Base-by-base conservation (phyloP, 2,113 vertebrate species). In the Leiothrix lutea region DNA sequence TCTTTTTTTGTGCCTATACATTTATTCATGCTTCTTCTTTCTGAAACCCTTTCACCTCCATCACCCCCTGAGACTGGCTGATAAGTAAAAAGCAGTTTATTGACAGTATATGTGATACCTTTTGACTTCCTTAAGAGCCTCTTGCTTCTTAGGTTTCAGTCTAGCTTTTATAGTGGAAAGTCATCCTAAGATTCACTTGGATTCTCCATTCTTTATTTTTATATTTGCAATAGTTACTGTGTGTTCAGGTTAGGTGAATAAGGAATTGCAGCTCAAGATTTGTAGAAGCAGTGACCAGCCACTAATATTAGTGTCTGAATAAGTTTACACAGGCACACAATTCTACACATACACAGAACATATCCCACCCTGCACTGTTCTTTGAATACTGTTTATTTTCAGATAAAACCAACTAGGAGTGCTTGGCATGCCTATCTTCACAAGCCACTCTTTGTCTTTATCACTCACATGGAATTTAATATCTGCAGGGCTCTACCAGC, bases 281-380 rank as follows among this genome's bases (percentile, higher is more conserved):
- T 77, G 44, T 51, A 58, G 54, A 73, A 80, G 36, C 28, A 75
- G 28, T 40, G 25, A 58, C 9, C 42, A 62, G 44, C 61, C 10
- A 26, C 8, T 50, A 62, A 60, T 6, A 70, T 19, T 13, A 70
- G 15, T 35, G 18, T 40, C 15, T 33, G 71, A 56, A 7, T 17
- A 62, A 29, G 3, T 44, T 44, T 44, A 57, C 5, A 54, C 5
- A n/a, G 2, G 12, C 11, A 40, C 3, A n/a, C 8, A 58, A 51
- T 24, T 12, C 11, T n/a, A 26, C 9, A 44, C 22, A n/a, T 14
- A 36, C 12, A 28, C 0, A 10, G 8, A 61, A 42, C 1, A 14
- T 45, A 14, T 12, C 2, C 10, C 13, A 22, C 1, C 1, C 4
- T 4, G 1, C 10, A 2, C 25, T 47, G 11, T 64, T 80, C 54